A percentile compares a stretch with the other conserved stretches of the same genome.
These are phyloP conservation scores for Nowickia ferox DNA, from an alignment of 2,888 invertebrate genomes.

Conservation along the genomic window DNA sequence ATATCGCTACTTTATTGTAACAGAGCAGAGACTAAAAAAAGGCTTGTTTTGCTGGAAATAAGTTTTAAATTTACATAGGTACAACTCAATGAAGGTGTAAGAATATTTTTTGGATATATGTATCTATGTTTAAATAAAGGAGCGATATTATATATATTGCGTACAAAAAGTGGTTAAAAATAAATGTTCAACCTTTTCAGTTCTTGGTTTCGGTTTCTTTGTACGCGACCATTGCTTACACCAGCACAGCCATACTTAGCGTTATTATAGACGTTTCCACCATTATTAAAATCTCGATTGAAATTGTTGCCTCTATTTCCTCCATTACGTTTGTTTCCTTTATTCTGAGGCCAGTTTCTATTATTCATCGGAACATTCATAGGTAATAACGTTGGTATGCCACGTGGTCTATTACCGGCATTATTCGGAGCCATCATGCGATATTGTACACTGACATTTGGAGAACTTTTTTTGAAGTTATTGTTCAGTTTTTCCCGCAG, in stretches of 20 bases:
- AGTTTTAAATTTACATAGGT: too few relatives aligned
- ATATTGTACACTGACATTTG: slow-evolving; percentile 56
- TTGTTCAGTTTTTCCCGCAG: slow-evolving; percentile 70
- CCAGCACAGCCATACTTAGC: slow-evolving; percentile 3
- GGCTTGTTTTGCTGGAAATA: too few relatives aligned
- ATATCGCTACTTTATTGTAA: too few relatives aligned
- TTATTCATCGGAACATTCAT: slow-evolving; percentile 54
- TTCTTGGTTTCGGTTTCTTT: slow-evolving; percentile 67
- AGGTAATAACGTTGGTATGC: slow-evolving; percentile 75
- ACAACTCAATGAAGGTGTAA: background rate
- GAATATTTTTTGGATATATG: background rate
- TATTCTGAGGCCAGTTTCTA: slow-evolving; percentile 29
- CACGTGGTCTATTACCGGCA: slow-evolving; percentile 73
- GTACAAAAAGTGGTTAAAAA: background rate
- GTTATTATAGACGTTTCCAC: slow-evolving; percentile 14
- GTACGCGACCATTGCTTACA: slow-evolving; percentile 69
- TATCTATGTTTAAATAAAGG: too few relatives aligned
- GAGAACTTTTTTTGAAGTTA: slow-evolving; percentile 17
- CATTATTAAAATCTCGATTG: background rate
- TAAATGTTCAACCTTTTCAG: slow-evolving; percentile 59
- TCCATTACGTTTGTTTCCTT: slow-evolving; percentile 44
- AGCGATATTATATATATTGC: background rate
- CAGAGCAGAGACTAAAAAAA: too few relatives aligned
- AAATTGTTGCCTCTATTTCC: slow-evolving; percentile 42
- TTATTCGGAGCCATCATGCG: slow-evolving; percentile 75